These are phyloP conservation scores for Dasyprocta punctata DNA, from an alignment of 2,113 vertebrate species.

Conservation along the genomic window DNA sequence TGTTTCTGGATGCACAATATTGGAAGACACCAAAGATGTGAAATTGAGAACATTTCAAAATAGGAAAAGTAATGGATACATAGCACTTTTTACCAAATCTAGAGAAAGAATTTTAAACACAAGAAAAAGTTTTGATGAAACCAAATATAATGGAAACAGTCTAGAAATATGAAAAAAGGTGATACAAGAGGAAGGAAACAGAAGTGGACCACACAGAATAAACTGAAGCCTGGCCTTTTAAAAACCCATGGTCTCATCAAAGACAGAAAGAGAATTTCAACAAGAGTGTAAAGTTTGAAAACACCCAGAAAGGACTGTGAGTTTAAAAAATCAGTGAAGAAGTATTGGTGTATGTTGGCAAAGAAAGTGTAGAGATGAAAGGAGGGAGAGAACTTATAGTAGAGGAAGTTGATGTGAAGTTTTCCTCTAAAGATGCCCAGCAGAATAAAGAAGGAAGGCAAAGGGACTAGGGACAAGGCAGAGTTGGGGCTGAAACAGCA, in stretches of 20 bases:
- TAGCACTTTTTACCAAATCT: constrained; percentile 2
- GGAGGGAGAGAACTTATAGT: constrained; percentile 75
- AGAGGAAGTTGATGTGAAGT: constrained; percentile 78
- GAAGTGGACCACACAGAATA: constrained; percentile 53
- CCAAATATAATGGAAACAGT: constrained; percentile 18
- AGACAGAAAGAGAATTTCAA: constrained; percentile 52
- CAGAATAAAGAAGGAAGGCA: constrained; percentile 64
- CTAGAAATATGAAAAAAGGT: not conserved
- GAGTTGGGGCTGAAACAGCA: constrained; percentile 3
- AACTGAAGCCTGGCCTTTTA: not conserved
- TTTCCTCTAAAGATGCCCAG: constrained; percentile 79
- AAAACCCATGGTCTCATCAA: constrained; percentile 48
- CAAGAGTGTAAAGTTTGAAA: constrained; percentile 52
- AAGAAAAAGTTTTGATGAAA: not conserved
- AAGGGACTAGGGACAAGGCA: constrained; percentile 21
- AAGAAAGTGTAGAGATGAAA: constrained; percentile 62
- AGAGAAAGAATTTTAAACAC: constrained; percentile 40
- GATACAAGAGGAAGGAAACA: constrained; percentile 49
- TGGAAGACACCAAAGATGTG: not conserved
- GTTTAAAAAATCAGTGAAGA: constrained; percentile 24
- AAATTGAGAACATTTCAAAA: not conserved
- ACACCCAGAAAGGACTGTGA: constrained; percentile 63
- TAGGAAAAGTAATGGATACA: constrained; percentile 21
- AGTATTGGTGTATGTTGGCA: constrained; percentile 74
- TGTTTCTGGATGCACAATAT: not conserved